A percentile compares a stretch with the other conserved stretches of the same genome.
These are phyloP conservation scores for Heterodera schachtii DNA, from an alignment of 1,140 invertebrate genomes.

Conservation along the genomic window DNA sequence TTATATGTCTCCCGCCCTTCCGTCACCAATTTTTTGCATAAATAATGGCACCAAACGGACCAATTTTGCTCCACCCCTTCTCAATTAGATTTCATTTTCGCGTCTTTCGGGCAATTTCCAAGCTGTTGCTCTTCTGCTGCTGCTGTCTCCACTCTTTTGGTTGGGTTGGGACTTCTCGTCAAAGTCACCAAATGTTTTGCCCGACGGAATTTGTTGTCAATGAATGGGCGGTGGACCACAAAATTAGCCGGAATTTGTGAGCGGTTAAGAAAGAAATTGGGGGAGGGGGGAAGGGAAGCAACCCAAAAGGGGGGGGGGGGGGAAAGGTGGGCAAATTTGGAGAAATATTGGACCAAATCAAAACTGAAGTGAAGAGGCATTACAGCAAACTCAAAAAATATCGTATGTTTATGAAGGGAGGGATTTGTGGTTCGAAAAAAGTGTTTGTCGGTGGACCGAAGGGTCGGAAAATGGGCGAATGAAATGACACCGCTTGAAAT, in stretches of 20 bases:
- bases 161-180: neutral
- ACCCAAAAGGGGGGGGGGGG: neutral
- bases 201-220: neutral
- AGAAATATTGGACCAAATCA: too few species aligned
- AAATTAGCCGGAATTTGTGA: constrained; percentile 1
- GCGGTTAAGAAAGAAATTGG: neutral
- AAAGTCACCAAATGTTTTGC: neutral
- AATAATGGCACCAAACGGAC: neutral
- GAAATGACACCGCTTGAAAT: neutral
- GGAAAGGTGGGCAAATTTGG: neutral
- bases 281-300: neutral
- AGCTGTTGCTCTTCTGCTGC: neutral
- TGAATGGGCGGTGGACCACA: neutral
- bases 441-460: too few species aligned
- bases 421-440: too few species aligned
- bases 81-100: constrained; percentile 14
- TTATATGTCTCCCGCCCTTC: neutral
- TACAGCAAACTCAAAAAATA: too few species aligned
- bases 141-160: too few species aligned
- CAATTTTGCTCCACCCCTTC: neutral
- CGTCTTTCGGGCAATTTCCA: neutral
- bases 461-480: neutral
- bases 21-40: constrained; percentile 17
- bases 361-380: too few species aligned
- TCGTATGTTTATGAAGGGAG: too few species aligned